Evolutionary conservation across 2,113 vertebrate species (phyloP).

Genomic region (Syngnathus typhle): DNA sequence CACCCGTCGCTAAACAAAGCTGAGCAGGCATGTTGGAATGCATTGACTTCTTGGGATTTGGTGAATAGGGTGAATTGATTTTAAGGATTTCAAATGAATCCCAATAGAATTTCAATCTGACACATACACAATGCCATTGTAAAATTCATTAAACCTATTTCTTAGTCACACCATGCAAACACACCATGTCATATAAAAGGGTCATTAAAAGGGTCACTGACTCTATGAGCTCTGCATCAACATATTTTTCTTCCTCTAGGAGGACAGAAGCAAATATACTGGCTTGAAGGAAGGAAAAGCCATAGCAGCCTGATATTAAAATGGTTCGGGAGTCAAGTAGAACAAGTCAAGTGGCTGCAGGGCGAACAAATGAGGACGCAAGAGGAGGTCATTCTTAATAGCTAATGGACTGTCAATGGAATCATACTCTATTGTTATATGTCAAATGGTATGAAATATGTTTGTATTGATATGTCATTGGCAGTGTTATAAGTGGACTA

Average conservation of each 20-base stretch:
- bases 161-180: background rate
- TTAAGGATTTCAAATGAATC: background rate
- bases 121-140: background rate
- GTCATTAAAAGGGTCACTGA: conserved; percentile 24
- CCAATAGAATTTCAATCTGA: background rate
- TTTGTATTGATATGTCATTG: conserved; percentile 34
- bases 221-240: conserved; percentile 28
- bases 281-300: conserved; percentile 58
- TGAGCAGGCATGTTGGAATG: conserved; percentile 23
- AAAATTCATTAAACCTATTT: background rate
- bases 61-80: background rate
- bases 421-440: conserved; percentile 36
- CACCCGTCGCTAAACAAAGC: conserved; percentile 48
- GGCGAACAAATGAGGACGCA: conserved; percentile 54
- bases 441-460: conserved; percentile 52
- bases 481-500: background rate
- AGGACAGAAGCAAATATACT: conserved; percentile 46
- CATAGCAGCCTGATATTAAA: conserved; percentile 64
- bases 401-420: conserved; percentile 62
- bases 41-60: conserved; percentile 29
- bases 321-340: conserved; percentile 71
- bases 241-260: background rate
- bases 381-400: conserved; percentile 58
- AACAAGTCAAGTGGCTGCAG: conserved; percentile 63
- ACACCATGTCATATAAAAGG: background rate